A percentile compares a stretch with the other conserved stretches of the same genome.
phyloP scores from a whole-genome alignment of 2,888 invertebrate genomes.

The Criorhina ranunculi region DNA sequence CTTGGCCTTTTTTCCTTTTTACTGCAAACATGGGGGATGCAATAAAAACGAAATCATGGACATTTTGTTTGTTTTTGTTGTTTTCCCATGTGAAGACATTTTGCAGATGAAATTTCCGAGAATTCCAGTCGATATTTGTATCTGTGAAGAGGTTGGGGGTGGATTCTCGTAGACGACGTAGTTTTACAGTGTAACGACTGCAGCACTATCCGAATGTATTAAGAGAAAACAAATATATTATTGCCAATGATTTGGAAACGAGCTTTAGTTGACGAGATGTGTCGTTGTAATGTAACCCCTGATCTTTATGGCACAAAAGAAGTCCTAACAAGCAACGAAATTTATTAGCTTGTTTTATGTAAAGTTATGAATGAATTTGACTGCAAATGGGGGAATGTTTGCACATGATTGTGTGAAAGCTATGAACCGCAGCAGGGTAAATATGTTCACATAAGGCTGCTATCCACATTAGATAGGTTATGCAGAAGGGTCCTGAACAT shows the following conservation, averaged over 20 bases:
- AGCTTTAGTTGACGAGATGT: background rate
- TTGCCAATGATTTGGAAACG: slow-evolving; percentile 24
- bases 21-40: slow-evolving; percentile 14
- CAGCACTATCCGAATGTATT: slow-evolving; percentile 29
- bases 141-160: slow-evolving; percentile 16
- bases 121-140: slow-evolving; percentile 66
- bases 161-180: slow-evolving; percentile 11
- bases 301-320: background rate
- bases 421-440: too few species aligned
- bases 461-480: too few species aligned
- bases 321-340: background rate
- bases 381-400: background rate
- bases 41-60: slow-evolving; percentile 26
- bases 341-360: background rate
- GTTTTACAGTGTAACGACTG: slow-evolving; percentile 38
- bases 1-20: slow-evolving; percentile 7
- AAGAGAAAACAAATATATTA: slow-evolving; percentile 22
- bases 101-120: slow-evolving; percentile 73
- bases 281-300: background rate
- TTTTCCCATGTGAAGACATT: slow-evolving; percentile 59
- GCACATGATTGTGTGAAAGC: too few species aligned
- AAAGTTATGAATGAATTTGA: background rate
- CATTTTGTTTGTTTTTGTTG: slow-evolving; percentile 10
- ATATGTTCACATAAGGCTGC: too few species aligned
- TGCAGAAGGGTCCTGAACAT: too few species aligned